Evolutionary conservation across 2,113 vertebrate genomes (phyloP).

Genomic region (Xenopus borealis): DNA sequence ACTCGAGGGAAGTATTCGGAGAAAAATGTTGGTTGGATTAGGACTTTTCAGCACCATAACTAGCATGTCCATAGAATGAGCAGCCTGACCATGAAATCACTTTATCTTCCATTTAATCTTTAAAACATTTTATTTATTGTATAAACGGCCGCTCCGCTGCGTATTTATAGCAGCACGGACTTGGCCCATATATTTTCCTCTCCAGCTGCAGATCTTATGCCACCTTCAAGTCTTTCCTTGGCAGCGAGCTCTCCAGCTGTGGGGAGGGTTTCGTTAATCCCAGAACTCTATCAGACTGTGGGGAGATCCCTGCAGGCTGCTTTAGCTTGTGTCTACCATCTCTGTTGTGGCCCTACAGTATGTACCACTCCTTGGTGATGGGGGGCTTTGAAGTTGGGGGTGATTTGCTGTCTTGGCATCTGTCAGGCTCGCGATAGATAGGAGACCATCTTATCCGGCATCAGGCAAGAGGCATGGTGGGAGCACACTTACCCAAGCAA

Average conservation of each 20-base stretch:
- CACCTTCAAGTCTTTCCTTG: background rate
- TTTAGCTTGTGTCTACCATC: background rate
- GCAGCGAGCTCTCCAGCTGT: slow-evolving; percentile 21
- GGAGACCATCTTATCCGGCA: slow-evolving; percentile 27
- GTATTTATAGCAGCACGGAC: slow-evolving; percentile 36
- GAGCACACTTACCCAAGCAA: slow-evolving; percentile 51
- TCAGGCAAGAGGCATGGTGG: slow-evolving; percentile 38
- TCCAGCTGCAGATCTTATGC: slow-evolving; percentile 49
- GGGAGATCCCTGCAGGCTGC: background rate
- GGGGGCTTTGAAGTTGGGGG: slow-evolving; percentile 23
- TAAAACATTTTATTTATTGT: slow-evolving; percentile 27
- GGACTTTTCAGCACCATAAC: slow-evolving; percentile 42
- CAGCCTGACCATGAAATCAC: slow-evolving; percentile 51
- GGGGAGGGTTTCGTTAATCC: slow-evolving; percentile 41
- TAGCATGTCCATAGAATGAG: slow-evolving; percentile 42
- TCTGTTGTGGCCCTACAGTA: slow-evolving; percentile 32
- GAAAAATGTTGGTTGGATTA: slow-evolving; percentile 17
- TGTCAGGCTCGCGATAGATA: slow-evolving; percentile 18
- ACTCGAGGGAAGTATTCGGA: slow-evolving; percentile 9
- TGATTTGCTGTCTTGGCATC: slow-evolving; percentile 23
- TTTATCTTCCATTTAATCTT: slow-evolving; percentile 49
- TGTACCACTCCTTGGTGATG: background rate
- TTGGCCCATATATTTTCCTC: slow-evolving; percentile 46
- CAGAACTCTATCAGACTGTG: slow-evolving; percentile 17
- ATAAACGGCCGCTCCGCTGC: slow-evolving; percentile 21